phyloP scores from a whole-genome alignment of 1,140 invertebrate species.

The Aradophagus sp. region DNA sequence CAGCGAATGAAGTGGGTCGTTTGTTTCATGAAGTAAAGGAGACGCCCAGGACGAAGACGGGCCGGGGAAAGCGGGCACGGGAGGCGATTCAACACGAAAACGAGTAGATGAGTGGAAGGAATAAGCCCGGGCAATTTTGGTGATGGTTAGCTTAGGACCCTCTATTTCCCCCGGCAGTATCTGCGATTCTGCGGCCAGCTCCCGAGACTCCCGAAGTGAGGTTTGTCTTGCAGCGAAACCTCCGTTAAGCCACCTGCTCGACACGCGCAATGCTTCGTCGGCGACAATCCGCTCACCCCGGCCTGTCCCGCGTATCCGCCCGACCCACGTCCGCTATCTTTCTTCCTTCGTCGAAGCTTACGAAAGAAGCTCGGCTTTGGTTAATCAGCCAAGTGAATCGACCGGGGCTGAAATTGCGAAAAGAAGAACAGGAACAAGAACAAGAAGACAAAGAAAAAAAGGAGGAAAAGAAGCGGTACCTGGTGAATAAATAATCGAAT shows the following conservation, averaged over 20 bases:
- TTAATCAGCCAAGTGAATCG: conserved; percentile 70
- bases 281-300: too few species aligned
- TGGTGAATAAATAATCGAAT: too few species aligned
- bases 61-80: conserved; percentile 5
- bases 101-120: conserved; percentile 50
- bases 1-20: conserved; percentile 44
- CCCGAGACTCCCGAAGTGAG: conserved; percentile 60
- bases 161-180: conserved; percentile 64
- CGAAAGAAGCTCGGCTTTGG: conserved; percentile 33
- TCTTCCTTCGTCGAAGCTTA: conserved; percentile 19
- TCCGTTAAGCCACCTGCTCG: conserved; percentile 49
- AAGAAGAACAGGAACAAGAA: too few species aligned
- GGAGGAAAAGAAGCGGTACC: too few species aligned
- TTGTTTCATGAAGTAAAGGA: conserved; percentile 46
- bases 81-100: conserved; percentile 55
- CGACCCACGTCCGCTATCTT: conserved; percentile 32
- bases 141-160: conserved; percentile 71
- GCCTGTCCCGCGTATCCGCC: conserved; percentile 11
- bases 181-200: conserved; percentile 65
- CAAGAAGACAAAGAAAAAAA: too few species aligned
- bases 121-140: conserved; percentile 72
- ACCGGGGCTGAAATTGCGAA: conserved; percentile 52
- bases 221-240: conserved; percentile 58
- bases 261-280: conserved; percentile 40
- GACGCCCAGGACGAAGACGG: conserved; percentile 25